Evolutionary conservation across 2,797 vertebrate species (phyloP).

Genomic region (Nasua narica): DNA sequence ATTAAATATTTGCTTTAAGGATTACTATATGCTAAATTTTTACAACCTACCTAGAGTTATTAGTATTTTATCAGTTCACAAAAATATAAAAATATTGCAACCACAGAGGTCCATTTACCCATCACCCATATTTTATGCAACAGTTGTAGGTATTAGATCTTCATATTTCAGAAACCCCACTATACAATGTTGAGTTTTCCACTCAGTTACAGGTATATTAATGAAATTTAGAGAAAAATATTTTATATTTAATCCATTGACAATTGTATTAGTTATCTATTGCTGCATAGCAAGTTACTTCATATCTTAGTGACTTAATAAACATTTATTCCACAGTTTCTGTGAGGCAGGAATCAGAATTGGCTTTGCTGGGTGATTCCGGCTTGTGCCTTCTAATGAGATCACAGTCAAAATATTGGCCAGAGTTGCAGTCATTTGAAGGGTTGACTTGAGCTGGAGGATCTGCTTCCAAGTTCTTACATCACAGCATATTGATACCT

Average conservation of each 20-base stretch:
- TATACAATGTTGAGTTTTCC: background rate
- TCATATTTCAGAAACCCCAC: background rate
- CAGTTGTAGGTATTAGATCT: background rate
- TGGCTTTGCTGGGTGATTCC: background rate
- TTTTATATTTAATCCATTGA: background rate
- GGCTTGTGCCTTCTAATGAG: background rate
- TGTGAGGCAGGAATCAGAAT: background rate
- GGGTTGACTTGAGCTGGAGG: background rate
- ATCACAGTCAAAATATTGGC: background rate
- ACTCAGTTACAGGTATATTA: background rate
- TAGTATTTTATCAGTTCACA: background rate
- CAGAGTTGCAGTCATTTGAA: background rate
- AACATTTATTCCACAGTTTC: background rate
- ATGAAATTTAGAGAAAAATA: background rate
- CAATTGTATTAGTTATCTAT: background rate
- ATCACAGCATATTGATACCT: background rate
- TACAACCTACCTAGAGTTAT: background rate
- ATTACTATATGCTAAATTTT: background rate
- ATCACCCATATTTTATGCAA: background rate
- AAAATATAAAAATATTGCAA: background rate
- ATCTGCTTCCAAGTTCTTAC: background rate
- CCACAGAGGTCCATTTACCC: background rate
- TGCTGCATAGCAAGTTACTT: background rate
- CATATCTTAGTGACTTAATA: background rate
- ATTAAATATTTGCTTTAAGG: background rate